Percentiles rank a stretch among this genome's conserved stretches.
Conservation (phyloP, 2,888 invertebrate species). For the Tenthredo scrophulariae region DNA sequence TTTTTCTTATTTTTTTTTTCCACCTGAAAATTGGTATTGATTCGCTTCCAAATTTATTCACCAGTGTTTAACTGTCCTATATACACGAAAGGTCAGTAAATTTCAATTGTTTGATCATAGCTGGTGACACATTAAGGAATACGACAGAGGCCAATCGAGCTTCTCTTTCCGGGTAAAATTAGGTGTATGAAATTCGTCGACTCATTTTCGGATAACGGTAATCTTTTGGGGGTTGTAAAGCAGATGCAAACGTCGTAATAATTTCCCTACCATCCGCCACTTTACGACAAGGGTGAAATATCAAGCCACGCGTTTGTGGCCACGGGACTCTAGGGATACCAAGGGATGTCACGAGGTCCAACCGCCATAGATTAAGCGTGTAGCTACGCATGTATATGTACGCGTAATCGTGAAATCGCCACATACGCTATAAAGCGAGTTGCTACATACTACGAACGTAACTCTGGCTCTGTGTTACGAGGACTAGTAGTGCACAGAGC, state of each 20-base stretch:
- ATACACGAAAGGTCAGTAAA: neutral
- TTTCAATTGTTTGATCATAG: neutral
- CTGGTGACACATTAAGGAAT: neutral
- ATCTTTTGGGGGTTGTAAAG: slow-evolving; percentile 34
- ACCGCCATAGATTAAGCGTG: slow-evolving; percentile 42
- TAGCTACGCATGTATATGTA: slow-evolving; percentile 26
- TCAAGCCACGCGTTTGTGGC: slow-evolving; percentile 44
- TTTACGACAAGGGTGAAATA: slow-evolving; percentile 40
- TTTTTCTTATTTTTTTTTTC: neutral
- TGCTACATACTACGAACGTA: neutral
- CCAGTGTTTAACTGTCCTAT: neutral
- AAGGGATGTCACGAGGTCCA: slow-evolving; percentile 39
- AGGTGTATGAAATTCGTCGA: neutral
- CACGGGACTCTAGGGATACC: slow-evolving; percentile 30
- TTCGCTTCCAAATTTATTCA: neutral
- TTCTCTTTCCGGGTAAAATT: neutral
- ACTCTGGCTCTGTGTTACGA: slow-evolving; percentile 13
- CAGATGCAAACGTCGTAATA: slow-evolving; percentile 31
- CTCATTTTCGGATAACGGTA: neutral
- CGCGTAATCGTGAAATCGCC: slow-evolving; percentile 41
- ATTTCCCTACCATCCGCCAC: slow-evolving; percentile 31
- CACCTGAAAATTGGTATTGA: slow-evolving; percentile 46
- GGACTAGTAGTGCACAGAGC: neutral
- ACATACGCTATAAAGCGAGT: slow-evolving; percentile 31
- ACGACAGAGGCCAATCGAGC: neutral